Conservation (phyloP, 1,140 invertebrate genomes). For the Drosophila mauritiana region DNA sequence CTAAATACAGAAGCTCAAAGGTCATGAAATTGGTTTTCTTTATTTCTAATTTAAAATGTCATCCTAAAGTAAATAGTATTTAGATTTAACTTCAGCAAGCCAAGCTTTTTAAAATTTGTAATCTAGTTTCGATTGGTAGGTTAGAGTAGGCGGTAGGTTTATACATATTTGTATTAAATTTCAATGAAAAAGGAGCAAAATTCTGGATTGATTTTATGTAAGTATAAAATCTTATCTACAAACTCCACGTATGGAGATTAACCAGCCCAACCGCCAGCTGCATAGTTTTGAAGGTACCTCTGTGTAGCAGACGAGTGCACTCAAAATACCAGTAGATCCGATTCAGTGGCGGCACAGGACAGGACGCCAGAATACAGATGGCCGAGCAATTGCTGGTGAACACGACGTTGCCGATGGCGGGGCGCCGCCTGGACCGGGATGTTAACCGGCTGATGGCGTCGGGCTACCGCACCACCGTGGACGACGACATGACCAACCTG, state of each 20-base stretch:
- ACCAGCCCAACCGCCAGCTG: conserved; percentile 14
- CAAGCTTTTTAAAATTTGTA: neutral
- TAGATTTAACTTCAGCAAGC: neutral
- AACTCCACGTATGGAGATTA: too few species aligned
- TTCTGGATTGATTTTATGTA: conserved; percentile 69
- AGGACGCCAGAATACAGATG: conserved; percentile 48
- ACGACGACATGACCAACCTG: conserved; percentile 99
- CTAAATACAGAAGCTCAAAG: too few species aligned
- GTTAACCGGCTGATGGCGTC: conserved; percentile 99
- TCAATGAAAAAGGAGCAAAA: conserved; percentile 63
- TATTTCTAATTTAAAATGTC: too few species aligned
- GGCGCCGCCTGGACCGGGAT: conserved; percentile 99
- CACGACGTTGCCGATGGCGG: conserved; percentile 99
- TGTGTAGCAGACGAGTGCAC: conserved; percentile 71
- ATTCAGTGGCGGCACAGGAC: conserved; percentile 49
- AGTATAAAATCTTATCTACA: conserved; percentile 23
- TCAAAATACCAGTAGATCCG: conserved; percentile 68
- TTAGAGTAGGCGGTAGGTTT: conserved; percentile 42
- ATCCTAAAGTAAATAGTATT: too few species aligned
- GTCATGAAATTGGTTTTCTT: too few species aligned
- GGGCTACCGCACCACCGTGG: conserved; percentile 99
- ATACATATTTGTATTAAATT: conserved; percentile 36
- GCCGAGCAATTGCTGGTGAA: conserved; percentile 82
- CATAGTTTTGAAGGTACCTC: conserved; percentile 72
- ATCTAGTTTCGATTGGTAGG: neutral